Percentiles rank a stretch among this genome's conserved stretches.
Evolutionary conservation across 2,797 vertebrate genomes (phyloP).

Genomic region (Ctenopoma multispine): DNA sequence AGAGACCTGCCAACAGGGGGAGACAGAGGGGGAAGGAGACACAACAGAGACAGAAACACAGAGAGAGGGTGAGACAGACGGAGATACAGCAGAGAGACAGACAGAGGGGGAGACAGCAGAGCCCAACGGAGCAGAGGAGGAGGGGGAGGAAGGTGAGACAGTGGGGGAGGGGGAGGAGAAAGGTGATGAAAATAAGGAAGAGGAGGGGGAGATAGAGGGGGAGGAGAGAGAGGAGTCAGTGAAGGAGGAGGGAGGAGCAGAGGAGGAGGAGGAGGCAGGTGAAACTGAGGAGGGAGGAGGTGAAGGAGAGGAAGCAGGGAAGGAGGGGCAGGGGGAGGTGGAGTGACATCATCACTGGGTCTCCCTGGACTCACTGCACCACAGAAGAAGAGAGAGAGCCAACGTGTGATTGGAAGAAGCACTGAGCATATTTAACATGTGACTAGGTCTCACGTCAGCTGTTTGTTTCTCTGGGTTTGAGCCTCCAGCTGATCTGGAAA

Average conservation of each 20-base stretch:
- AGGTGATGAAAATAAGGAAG: neutral
- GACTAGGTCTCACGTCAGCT: neutral
- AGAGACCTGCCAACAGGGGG: conserved; percentile 16
- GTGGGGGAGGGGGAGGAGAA: neutral
- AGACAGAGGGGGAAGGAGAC: neutral
- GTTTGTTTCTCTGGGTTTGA: too few relatives aligned
- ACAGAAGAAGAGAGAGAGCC: conserved; percentile 20
- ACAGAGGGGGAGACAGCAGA: neutral
- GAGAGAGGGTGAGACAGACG: neutral
- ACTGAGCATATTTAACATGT: neutral
- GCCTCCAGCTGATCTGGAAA: too few relatives aligned
- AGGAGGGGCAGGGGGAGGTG: conserved; percentile 7
- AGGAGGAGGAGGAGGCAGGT: too few relatives aligned
- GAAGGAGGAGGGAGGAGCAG: neutral
- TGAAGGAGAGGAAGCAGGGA: neutral
- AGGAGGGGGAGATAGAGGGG: neutral
- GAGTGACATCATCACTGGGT: conserved; percentile 9
- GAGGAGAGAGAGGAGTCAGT: neutral
- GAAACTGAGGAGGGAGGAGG: neutral
- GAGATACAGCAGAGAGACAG: neutral
- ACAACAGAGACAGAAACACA: neutral
- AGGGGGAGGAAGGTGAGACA: neutral
- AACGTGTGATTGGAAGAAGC: conserved; percentile 23
- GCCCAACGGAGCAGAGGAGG: neutral
- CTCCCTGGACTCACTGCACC: neutral